Percentiles rank a stretch among this genome's conserved stretches.
phyloP scores from a whole-genome alignment of 2,113 vertebrate species.

The Rhegmatorhina hoffmannsi region DNA sequence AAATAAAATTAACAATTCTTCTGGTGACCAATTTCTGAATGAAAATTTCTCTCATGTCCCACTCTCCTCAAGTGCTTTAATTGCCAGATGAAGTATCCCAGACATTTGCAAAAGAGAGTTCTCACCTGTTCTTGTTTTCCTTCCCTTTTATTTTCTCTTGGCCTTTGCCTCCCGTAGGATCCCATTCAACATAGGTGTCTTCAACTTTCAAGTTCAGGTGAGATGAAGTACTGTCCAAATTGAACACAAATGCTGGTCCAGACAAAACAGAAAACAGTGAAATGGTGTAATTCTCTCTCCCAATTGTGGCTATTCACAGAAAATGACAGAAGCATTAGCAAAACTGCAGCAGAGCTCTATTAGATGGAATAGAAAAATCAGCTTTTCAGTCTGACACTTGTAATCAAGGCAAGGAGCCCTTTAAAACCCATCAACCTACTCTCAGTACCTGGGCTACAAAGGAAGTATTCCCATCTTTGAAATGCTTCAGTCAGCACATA shows the following conservation, averaged over 20 bases:
- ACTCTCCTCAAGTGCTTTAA: not conserved
- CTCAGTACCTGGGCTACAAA: not conserved
- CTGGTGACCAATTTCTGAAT: not conserved
- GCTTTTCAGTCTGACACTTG: not conserved
- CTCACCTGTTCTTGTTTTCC: constrained; percentile 90
- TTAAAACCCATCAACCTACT: not conserved
- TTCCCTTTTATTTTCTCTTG: constrained; percentile 89
- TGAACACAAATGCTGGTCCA: constrained; percentile 85
- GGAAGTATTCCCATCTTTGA: not conserved
- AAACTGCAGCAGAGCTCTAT: not conserved
- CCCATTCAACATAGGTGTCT: constrained; percentile 88
- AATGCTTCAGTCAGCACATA: not conserved
- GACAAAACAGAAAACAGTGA: constrained; percentile 22
- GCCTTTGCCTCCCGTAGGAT: constrained; percentile 88
- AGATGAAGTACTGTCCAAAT: constrained; percentile 85
- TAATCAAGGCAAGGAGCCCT: not conserved
- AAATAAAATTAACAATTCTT: not conserved
- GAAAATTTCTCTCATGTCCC: not conserved
- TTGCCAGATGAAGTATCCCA: not conserved
- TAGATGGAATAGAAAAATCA: not conserved
- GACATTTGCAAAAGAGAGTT: not conserved
- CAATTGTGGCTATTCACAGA: not conserved
- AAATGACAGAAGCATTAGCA: not conserved
- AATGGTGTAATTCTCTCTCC: not conserved
- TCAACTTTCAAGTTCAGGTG: constrained; percentile 91